Conservation (phyloP, 2,888 invertebrate genomes). For the Pseudanteris insignis region DNA sequence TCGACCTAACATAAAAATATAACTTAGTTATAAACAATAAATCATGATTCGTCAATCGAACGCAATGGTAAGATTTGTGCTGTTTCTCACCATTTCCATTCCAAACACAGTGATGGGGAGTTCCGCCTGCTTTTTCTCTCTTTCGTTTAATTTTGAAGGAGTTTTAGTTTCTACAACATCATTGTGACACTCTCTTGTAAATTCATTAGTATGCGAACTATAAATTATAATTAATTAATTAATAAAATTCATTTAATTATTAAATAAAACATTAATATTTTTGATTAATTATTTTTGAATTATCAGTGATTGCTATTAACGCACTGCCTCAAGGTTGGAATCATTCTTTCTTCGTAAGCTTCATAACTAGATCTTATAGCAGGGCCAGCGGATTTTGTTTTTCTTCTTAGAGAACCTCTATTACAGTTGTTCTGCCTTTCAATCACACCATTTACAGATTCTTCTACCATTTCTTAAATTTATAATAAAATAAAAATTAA, state of each 20-base stretch:
- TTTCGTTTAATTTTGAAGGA: conserved; percentile 75
- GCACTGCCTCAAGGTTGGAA: conserved; percentile 88
- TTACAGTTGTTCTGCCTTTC: conserved; percentile 59
- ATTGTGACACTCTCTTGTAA: conserved; percentile 77
- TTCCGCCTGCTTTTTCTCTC: conserved; percentile 88
- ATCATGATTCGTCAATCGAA: too few relatives aligned
- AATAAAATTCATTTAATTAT: too few relatives aligned
- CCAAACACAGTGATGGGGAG: conserved; percentile 92
- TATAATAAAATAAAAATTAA: too few relatives aligned
- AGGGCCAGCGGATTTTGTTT: conserved; percentile 67
- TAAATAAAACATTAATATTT: too few relatives aligned
- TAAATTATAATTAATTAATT: conserved; percentile 47
- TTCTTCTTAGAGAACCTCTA: conserved; percentile 71
- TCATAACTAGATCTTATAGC: conserved; percentile 75
- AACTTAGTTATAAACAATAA: background rate
- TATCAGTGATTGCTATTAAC: too few relatives aligned
- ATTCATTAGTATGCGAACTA: conserved; percentile 86
- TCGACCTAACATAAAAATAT: conserved; percentile 79
- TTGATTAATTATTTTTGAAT: too few relatives aligned
- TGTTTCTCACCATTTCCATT: conserved; percentile 76
- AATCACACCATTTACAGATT: conserved; percentile 64
- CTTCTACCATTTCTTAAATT: too few relatives aligned
- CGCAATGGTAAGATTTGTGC: conserved; percentile 6
- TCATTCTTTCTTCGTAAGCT: conserved; percentile 85
- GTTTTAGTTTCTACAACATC: conserved; percentile 68